Evolutionary conservation across 2,888 invertebrate species (phyloP).

Genomic region (Hirtodrosophila confusa): DNA sequence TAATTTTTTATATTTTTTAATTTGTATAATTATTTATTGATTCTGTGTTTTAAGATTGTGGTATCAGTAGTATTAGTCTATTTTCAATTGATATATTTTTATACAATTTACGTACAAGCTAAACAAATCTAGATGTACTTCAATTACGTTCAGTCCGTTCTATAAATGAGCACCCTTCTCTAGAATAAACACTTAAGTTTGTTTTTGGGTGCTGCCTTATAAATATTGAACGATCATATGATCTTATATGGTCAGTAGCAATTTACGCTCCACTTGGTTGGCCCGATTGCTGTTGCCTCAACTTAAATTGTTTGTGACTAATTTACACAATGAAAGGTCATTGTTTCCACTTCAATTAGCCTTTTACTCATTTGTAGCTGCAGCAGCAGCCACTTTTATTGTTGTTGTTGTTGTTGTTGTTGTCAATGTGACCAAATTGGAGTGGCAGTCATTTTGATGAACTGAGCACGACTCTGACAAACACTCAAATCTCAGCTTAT

Average conservation of each 20-base stretch:
- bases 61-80: too few relatives aligned
- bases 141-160: too few relatives aligned
- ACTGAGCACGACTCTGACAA: constrained; percentile 49
- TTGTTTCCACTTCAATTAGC: constrained; percentile 78
- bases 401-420: constrained; percentile 20
- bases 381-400: constrained; percentile 14
- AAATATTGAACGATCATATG: constrained; percentile 37
- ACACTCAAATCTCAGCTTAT: constrained; percentile 49
- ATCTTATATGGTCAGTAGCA: constrained; percentile 60
- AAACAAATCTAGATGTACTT: too few relatives aligned
- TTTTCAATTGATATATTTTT: too few relatives aligned
- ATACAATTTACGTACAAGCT: too few relatives aligned
- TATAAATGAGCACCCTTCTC: not conserved
- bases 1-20: too few relatives aligned
- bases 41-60: too few relatives aligned
- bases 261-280: constrained; percentile 46
- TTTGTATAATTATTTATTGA: too few relatives aligned
- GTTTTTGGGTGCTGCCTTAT: constrained; percentile 16
- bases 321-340: constrained; percentile 76
- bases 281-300: constrained; percentile 14
- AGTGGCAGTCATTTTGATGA: constrained; percentile 55
- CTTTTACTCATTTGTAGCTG: constrained; percentile 43
- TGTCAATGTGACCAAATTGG: constrained; percentile 57
- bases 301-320: constrained; percentile 68
- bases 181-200: constrained; percentile 1